These are phyloP conservation scores for Chromoteleia sp. DNA, from an alignment of 2,888 invertebrate genomes.

Conservation along the genomic window DNA sequence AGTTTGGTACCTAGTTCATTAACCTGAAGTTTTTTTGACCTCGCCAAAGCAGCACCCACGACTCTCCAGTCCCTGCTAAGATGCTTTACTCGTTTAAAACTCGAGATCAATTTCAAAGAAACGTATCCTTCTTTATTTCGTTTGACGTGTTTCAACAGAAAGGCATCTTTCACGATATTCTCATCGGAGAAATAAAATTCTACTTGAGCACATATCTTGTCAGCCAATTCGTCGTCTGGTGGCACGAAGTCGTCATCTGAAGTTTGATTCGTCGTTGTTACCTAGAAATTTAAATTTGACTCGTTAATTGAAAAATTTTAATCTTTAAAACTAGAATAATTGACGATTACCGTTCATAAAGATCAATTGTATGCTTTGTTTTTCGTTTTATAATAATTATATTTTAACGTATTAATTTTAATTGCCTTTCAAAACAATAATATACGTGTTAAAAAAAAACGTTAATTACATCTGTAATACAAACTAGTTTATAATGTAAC, in stretches of 20 bases:
- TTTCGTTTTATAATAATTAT: no score
- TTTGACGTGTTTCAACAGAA: constrained; percentile 96
- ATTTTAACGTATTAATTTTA: not conserved
- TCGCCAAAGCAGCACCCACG: constrained; percentile 94
- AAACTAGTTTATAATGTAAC: no score
- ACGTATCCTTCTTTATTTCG: constrained; percentile 98
- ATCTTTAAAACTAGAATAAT: no score
- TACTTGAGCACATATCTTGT: constrained; percentile 93
- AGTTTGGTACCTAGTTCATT: constrained; percentile 96
- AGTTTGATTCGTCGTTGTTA: constrained; percentile 20
- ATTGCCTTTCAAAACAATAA: not conserved
- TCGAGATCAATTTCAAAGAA: constrained; percentile 96
- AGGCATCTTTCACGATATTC: constrained; percentile 97
- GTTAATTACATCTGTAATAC: no score
- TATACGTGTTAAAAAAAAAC: no score
- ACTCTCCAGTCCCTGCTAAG: constrained; percentile 97
- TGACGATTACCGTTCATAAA: no score
- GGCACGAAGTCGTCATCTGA: constrained; percentile 79
- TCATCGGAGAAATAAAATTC: constrained; percentile 98
- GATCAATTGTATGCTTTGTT: no score
- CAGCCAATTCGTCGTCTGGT: constrained; percentile 91
- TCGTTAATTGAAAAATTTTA: no score
- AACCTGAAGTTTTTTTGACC: constrained; percentile 92
- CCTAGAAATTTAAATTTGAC: no score
- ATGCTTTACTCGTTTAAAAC: constrained; percentile 97